phyloP scores from a whole-genome alignment of 2,888 invertebrate genomes.

The Zaprionus lineosus region DNA sequence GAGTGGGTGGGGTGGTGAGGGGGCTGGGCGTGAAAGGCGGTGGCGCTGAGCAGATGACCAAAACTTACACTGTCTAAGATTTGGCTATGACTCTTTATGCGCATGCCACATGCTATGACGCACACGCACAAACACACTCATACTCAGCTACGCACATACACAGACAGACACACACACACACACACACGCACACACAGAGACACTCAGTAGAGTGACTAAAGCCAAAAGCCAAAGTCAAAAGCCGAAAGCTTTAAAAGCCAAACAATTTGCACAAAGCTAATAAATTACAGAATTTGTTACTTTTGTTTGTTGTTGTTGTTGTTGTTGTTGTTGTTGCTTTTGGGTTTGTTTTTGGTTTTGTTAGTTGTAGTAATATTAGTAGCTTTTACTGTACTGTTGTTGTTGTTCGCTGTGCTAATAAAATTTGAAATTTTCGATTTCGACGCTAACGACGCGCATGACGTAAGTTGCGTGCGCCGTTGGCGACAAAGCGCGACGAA shows the following conservation, averaged over 20 bases:
- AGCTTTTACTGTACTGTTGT: conserved; percentile 7
- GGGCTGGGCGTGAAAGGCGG: background rate
- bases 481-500: conserved; percentile 43
- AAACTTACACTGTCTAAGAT: background rate
- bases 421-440: conserved; percentile 59
- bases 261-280: conserved; percentile 56
- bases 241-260: conserved; percentile 5
- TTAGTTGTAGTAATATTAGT: conserved; percentile 18
- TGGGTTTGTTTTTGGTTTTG: conserved; percentile 43
- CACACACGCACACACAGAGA: background rate
- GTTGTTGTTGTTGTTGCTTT: conserved; percentile 18
- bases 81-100: too few relatives aligned
- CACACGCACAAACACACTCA: background rate
- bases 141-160: too few relatives aligned
- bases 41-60: background rate
- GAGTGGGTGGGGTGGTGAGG: background rate
- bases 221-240: too few relatives aligned
- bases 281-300: conserved; percentile 62
- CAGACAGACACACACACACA: background rate
- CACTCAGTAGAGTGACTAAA: too few relatives aligned
- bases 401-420: conserved; percentile 14
- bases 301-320: conserved; percentile 19
- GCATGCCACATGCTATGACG: too few relatives aligned
- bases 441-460: conserved; percentile 26
- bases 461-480: conserved; percentile 63